Evolutionary conservation across 2,888 invertebrate genomes (phyloP).

Genomic region (Chironomus riparius): DNA sequence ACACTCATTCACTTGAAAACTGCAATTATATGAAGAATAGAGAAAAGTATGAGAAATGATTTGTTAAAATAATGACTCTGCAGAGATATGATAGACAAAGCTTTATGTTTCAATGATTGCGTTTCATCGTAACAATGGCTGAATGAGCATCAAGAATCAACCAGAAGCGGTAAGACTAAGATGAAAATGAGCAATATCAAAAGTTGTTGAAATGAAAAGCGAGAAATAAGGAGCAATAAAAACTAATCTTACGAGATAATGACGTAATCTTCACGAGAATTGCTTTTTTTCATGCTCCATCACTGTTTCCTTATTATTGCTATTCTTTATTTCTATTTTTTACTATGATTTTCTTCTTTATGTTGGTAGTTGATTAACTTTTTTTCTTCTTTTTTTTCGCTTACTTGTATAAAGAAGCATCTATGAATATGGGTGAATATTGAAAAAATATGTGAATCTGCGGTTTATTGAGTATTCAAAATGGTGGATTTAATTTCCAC

Average conservation of each 20-base stretch:
- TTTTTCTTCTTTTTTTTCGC: background rate
- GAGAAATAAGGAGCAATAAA: background rate
- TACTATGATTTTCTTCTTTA: background rate
- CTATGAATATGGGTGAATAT: no score
- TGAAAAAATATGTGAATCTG: no score
- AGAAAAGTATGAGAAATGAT: background rate
- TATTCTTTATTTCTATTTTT: background rate
- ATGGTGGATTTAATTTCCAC: no score
- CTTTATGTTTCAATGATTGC: background rate
- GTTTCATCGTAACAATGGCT: no score
- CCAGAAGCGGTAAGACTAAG: no score
- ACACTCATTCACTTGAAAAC: no score
- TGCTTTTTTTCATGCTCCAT: background rate
- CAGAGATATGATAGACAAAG: background rate
- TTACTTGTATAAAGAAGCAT: background rate
- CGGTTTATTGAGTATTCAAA: no score
- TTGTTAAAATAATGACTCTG: background rate
- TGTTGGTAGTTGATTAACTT: background rate
- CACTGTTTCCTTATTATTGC: background rate
- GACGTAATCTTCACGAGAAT: background rate
- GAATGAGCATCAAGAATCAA: no score
- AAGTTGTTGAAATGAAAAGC: background rate
- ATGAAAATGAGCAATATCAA: background rate
- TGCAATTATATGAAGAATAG: no score
- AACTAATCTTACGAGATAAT: background rate